Base-by-base conservation (phyloP, 2,113 vertebrate species). In the Bolborhynchus lineola region DNA sequence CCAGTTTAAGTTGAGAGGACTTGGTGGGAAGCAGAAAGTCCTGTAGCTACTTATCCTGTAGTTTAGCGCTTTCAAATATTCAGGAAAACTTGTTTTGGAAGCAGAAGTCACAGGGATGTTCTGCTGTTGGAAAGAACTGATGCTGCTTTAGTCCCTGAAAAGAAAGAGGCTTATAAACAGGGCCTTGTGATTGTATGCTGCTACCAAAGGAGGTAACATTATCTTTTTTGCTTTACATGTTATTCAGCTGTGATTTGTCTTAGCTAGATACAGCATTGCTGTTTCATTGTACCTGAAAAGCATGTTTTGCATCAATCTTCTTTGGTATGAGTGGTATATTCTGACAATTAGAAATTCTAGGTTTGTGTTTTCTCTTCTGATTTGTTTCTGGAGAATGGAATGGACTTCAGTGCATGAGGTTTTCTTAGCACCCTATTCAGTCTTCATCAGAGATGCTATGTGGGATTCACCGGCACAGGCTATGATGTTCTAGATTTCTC, bases 41-140 rank as follows among this genome's bases (percentile, higher is more conserved):
- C 1, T 59, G 33, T 59, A 24, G 7, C 9, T 35, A 3, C 6
- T 60, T 82, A 21, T 4, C 6, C 10, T 86, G 26, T 31, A 46
- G n/a, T 65, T 60, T 2, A 9, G 10, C 0, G 5, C n/a, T 63
- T 85, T 14, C 4, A 53, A 75, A 14, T 8, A 86, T 35, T 74
- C 7, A 6, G 26, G 35, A 65, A 52, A 85, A 55, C 3, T 7
- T 7, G 3, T 35, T 88, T 77, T 74, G 44, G 8, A 53, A 21
- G 6, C 0, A 2, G 53, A 63, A 37, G 8, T 11, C 1, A 1
- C 0, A 10, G 24, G 8, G 9, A 10, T 60, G 28, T 3, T 88
- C 5, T 72, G 19, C 72, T 70, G 7, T 5, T 62, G 47, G 50
- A 59, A 64, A n/a, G 47, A 44, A 52, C 6, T 53, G 63, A 8